Base-by-base conservation (phyloP, 1,140 invertebrate species). In the Psilanteris sp. region DNA sequence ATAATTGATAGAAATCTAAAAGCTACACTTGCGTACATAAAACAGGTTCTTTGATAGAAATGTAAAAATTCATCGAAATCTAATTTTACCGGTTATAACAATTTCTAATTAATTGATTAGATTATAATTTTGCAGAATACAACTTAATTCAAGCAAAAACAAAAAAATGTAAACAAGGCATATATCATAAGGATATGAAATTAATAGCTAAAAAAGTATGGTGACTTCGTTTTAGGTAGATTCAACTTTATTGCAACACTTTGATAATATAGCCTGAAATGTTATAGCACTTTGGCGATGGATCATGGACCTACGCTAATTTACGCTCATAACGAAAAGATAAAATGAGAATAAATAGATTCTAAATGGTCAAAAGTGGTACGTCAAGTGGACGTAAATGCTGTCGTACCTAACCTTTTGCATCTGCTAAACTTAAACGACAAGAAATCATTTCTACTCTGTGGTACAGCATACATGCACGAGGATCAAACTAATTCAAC, bases 281-380 rank as follows among this genome's bases (percentile, higher is more conserved):
- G 52, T n/a, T n/a, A 48, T 14, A 37, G 46, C 52, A 31, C 41
- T 66, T 59, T 54, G 22, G 41, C 16, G 50, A 50, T 61, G 54
- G 44, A 76, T 59, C 64, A 36, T 68, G 64, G 67, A 43, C 55
- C 50, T 50, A 37, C 59, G 32, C 39, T 74, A 75, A 72, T 78
- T 78, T 75, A 48, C 52, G 52, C 48, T 71, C 77, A 74, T 78
- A 71, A 78, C 66, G 55, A 71, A 74, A 78, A 78, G 59, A 74
- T 70, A 66, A 67, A 74, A 78, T 74, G 71, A 75, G 71, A 75
- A 67, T 78, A 72, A 75, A 78, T 78, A 59, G 72, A 55, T 75
- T 72, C 66, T 78, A 78, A 78, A 75, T 74, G 76, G 75, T 74
- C 64, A 74, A 78, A 78, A 74, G 76, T 78, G 76, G 70, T 46